These are phyloP conservation scores for Dione juno DNA, from an alignment of 2,888 invertebrate genomes.

Conservation along the genomic window DNA sequence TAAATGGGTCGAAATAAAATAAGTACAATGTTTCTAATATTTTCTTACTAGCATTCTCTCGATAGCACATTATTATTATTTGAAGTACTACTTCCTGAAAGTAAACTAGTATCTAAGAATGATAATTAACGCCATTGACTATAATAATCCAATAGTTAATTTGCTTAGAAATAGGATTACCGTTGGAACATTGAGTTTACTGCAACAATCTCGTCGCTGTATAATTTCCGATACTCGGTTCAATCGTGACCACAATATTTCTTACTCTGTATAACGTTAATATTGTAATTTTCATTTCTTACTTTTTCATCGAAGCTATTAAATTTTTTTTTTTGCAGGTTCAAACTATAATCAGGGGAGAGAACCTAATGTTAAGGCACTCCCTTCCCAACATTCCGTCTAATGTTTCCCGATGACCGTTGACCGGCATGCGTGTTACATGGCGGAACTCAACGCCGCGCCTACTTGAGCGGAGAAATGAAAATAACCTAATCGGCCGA, in stretches of 20 bases:
- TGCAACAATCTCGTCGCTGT: slow-evolving; percentile 34
- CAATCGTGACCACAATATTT: slow-evolving; percentile 38
- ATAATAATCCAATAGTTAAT: slow-evolving; percentile 36
- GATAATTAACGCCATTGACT: slow-evolving; percentile 37
- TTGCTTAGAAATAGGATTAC: slow-evolving; percentile 35
- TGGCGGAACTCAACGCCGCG: too few species aligned
- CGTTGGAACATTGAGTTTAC: slow-evolving; percentile 37
- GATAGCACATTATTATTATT: slow-evolving; percentile 45
- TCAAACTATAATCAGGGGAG: too few species aligned
- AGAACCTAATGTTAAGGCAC: too few species aligned
- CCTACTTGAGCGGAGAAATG: too few species aligned
- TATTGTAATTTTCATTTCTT: slow-evolving; percentile 24
- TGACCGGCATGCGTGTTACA: too few species aligned
- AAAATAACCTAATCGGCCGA: too few species aligned
- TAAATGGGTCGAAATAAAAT: slow-evolving; percentile 19
- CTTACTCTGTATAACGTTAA: slow-evolving; percentile 26
- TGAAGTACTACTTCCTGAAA: slow-evolving; percentile 50
- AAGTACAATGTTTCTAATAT: slow-evolving; percentile 35
- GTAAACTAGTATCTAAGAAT: slow-evolving; percentile 39
- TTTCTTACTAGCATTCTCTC: slow-evolving; percentile 43
- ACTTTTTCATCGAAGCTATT: neutral
- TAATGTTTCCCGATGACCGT: too few species aligned
- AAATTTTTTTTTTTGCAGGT: neutral
- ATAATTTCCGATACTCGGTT: slow-evolving; percentile 37
- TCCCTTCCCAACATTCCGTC: too few species aligned